Evolutionary conservation across 2,888 invertebrate species (phyloP).

Genomic region (Pseudeuparius sepicola): DNA sequence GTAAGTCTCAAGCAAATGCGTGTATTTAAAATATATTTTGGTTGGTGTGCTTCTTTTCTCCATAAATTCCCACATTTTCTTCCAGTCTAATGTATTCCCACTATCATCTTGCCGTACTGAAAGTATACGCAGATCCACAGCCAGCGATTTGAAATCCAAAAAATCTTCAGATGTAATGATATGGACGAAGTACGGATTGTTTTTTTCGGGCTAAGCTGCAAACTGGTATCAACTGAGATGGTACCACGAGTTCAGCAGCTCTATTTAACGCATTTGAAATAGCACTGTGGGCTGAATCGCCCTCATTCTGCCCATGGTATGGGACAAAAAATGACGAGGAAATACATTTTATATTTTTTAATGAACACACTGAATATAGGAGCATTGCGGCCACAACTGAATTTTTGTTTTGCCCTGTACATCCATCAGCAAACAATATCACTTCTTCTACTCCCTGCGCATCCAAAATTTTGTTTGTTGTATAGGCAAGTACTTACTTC

Average conservation of each 20-base stretch:
- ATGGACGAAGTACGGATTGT: neutral
- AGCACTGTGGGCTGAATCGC: too few species aligned
- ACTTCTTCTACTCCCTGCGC: conserved; percentile 2
- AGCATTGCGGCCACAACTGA: too few species aligned
- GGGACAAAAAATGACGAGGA: conserved; percentile 4
- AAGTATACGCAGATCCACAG: too few species aligned
- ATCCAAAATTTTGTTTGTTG: conserved; percentile 1
- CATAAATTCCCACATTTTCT: too few species aligned
- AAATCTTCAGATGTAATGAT: too few species aligned
- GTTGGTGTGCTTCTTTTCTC: neutral
- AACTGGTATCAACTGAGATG: conserved; percentile 2
- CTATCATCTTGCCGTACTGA: too few species aligned
- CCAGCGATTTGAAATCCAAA: too few species aligned
- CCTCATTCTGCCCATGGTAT: conserved; percentile 2
- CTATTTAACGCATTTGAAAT: neutral
- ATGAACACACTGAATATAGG: neutral
- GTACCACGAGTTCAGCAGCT: conserved; percentile 3
- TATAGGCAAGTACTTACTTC: too few species aligned
- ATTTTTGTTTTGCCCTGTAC: too few species aligned
- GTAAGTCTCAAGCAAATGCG: conserved; percentile 1
- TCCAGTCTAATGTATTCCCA: too few species aligned
- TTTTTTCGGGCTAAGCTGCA: conserved; percentile 3
- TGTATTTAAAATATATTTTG: neutral
- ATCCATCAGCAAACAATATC: neutral
- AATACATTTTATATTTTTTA: conserved; percentile 2